These are phyloP conservation scores for Agelastica alni DNA, from an alignment of 2,888 invertebrate genomes.

Conservation along the genomic window DNA sequence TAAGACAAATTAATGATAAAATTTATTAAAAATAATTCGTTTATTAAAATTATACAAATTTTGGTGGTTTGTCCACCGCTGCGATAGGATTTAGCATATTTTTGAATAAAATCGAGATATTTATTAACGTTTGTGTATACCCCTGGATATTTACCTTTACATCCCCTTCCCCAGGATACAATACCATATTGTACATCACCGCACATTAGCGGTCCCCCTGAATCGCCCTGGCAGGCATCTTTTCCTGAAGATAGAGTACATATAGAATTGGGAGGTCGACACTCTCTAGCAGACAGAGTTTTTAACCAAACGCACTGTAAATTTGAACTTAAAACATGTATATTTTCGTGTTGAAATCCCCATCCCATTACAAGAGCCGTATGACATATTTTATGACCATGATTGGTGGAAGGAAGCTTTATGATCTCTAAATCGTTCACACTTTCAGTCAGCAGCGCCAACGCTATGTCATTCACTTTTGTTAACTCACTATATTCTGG, in stretches of 20 bases:
- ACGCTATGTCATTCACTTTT: slow-evolving; percentile 13
- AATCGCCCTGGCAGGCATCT: slow-evolving; percentile 26
- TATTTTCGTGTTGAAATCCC: background rate
- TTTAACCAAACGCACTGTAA: slow-evolving; percentile 1
- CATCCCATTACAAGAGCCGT: slow-evolving; percentile 8
- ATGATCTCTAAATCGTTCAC: background rate
- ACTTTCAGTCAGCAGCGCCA: background rate
- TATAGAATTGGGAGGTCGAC: background rate
- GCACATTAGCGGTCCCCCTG: slow-evolving; percentile 27
- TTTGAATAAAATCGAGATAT: slow-evolving; percentile 18
- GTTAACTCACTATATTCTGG: background rate
- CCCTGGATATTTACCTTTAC: slow-evolving; percentile 13
- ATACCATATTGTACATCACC: slow-evolving; percentile 20
- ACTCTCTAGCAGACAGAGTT: background rate
- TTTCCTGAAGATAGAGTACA: slow-evolving; percentile 16
- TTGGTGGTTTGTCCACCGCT: no score
- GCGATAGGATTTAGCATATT: background rate
- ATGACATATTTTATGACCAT: background rate
- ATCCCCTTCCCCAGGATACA: slow-evolving; percentile 24
- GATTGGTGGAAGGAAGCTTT: background rate
- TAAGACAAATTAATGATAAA: no score
- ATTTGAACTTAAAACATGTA: background rate
- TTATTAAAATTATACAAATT: no score
- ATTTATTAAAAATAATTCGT: no score
- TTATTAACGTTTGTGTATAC: slow-evolving; percentile 23